These are phyloP conservation scores for Hylia prasina DNA, from an alignment of 2,113 vertebrate genomes.

Conservation along the genomic window DNA sequence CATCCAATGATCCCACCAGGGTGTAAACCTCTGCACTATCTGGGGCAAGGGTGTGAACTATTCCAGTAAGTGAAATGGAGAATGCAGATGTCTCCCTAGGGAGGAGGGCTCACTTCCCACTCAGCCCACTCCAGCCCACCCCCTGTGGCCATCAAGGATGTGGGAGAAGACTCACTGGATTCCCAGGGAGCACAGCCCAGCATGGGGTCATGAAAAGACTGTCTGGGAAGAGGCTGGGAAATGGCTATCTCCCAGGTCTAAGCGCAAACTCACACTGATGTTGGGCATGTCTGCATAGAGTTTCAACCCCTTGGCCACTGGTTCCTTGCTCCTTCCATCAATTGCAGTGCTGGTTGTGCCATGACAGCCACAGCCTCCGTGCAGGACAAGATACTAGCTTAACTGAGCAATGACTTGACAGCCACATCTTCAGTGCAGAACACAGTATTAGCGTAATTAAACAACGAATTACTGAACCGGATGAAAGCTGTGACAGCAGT, in stretches of 20 bases:
- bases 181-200: background rate
- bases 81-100: rapidly evolving
- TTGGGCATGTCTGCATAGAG: background rate
- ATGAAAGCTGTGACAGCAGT: background rate
- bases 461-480: background rate
- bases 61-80: background rate
- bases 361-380: rapidly evolving
- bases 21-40: background rate
- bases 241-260: background rate
- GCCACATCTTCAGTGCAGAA: background rate
- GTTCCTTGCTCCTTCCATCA: background rate
- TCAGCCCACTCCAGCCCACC: background rate
- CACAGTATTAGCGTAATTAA: background rate
- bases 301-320: background rate
- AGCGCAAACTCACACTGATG: rapidly evolving
- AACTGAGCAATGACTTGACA: background rate
- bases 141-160: rapidly evolving
- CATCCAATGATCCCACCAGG: rapidly evolving
- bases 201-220: background rate
- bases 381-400: background rate
- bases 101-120: background rate
- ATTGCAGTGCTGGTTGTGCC: rapidly evolving
- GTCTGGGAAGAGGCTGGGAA: background rate
- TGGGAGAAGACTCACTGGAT: background rate
- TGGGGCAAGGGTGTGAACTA: background rate